phyloP scores from a whole-genome alignment of 2,113 vertebrate species.

The Xiphophorus maculatus region DNA sequence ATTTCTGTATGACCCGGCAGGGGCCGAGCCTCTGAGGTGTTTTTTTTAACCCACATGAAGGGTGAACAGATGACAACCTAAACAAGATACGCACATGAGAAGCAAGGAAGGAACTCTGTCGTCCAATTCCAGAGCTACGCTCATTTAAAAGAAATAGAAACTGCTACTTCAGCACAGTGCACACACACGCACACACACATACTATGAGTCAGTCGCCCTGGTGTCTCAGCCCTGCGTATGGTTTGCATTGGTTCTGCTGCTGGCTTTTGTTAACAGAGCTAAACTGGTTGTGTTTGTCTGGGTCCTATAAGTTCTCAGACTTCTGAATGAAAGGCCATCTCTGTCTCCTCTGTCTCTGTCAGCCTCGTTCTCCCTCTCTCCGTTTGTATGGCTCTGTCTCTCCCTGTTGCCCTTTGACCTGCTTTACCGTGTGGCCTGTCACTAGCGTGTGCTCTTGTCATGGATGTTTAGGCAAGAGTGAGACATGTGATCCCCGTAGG shows the following conservation, averaged over 20 bases:
- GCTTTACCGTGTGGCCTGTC: slow-evolving; percentile 47
- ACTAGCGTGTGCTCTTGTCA: slow-evolving; percentile 50
- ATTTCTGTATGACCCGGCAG: slow-evolving; percentile 32
- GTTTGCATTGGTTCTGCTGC: slow-evolving; percentile 74
- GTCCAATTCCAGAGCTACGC: slow-evolving; percentile 29
- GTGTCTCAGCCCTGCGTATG: slow-evolving; percentile 58
- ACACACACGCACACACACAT: slow-evolving; percentile 38
- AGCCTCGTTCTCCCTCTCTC: slow-evolving; percentile 2
- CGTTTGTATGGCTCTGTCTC: slow-evolving; percentile 14
- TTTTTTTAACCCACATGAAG: slow-evolving; percentile 53
- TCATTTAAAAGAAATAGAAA: slow-evolving; percentile 34
- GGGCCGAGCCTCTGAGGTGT: slow-evolving; percentile 30
- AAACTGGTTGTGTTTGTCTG: slow-evolving; percentile 67
- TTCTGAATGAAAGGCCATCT: slow-evolving; percentile 57
- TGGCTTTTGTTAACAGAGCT: slow-evolving; percentile 72
- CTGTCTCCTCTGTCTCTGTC: slow-evolving; percentile 27
- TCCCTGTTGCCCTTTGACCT: slow-evolving; percentile 51
- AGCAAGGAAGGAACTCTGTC: slow-evolving; percentile 23
- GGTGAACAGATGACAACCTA: slow-evolving; percentile 49
- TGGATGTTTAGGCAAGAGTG: slow-evolving; percentile 54
- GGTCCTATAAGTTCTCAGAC: slow-evolving; percentile 49
- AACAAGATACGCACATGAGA: slow-evolving; percentile 59
- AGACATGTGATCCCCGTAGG: slow-evolving; percentile 62
- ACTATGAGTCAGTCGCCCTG: slow-evolving; percentile 21
- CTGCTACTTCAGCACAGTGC: slow-evolving; percentile 48